These are phyloP conservation scores for Melanostigma gelatinosum DNA, from an alignment of 2,113 vertebrate genomes.

Conservation along the genomic window DNA sequence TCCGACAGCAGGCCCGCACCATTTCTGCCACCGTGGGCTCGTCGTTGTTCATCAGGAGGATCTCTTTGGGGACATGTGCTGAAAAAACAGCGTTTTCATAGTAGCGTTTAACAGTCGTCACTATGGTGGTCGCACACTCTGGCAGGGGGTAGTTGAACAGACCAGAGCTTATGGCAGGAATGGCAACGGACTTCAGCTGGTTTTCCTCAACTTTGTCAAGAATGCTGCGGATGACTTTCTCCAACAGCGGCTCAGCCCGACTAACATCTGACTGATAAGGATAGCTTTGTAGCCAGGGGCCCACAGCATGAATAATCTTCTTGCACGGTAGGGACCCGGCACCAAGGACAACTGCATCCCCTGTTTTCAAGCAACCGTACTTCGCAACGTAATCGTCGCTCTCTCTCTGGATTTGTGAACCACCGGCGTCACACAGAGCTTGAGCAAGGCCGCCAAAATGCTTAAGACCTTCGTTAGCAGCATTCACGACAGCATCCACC, in stretches of 20 bases:
- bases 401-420: conserved; percentile 76
- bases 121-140: conserved; percentile 84
- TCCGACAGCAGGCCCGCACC: conserved; percentile 71
- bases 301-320: conserved; percentile 88
- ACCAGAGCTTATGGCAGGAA: conserved; percentile 93
- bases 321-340: conserved; percentile 83
- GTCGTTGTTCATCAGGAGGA: conserved; percentile 87
- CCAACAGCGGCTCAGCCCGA: conserved; percentile 46
- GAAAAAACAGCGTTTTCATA: fast-evolving
- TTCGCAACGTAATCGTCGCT: conserved; percentile 7
- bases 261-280: fast-evolving
- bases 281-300: conserved; percentile 41
- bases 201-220: neutral
- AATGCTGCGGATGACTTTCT: conserved; percentile 62
- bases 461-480: conserved; percentile 81
- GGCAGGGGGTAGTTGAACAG: conserved; percentile 85
- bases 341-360: conserved; percentile 62
- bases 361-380: conserved; percentile 32
- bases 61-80: conserved; percentile 58
- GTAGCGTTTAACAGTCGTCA: conserved; percentile 71
- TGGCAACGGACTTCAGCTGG: conserved; percentile 80
- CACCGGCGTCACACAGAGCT: conserved; percentile 84
- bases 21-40: conserved; percentile 85
- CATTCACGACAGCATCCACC: conserved; percentile 88
- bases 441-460: conserved; percentile 86